Evolutionary conservation across 2,797 vertebrate species (phyloP).

Genomic region (Coreius guichenoti): DNA sequence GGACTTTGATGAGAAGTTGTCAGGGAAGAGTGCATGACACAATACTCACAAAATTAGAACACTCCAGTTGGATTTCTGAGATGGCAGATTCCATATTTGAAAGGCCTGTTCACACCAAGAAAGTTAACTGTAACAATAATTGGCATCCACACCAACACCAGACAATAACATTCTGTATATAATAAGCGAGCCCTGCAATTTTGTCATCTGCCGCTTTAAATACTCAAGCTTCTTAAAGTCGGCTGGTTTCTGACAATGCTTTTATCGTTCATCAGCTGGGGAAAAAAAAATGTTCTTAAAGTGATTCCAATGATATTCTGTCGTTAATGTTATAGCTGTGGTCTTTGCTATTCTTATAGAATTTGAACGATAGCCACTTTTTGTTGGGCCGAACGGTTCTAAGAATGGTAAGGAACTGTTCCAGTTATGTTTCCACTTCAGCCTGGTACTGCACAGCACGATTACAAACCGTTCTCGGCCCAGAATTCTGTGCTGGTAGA

Average conservation of each 20-base stretch:
- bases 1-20: constrained; percentile 81
- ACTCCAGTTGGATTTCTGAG: constrained; percentile 56
- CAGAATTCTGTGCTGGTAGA: too few relatives aligned
- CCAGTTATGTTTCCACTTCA: too few relatives aligned
- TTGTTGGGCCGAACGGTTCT: too few relatives aligned
- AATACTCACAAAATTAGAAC: constrained; percentile 64
- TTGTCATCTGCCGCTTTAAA: background rate
- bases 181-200: too few relatives aligned
- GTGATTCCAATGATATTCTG: background rate
- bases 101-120: constrained; percentile 23
- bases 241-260: background rate
- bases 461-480: too few relatives aligned
- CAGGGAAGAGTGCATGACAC: constrained; percentile 75
- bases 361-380: background rate
- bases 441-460: too few relatives aligned
- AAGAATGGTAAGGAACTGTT: too few relatives aligned
- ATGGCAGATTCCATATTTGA: constrained; percentile 53
- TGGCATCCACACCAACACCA: background rate
- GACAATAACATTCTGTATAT: background rate
- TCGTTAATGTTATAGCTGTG: background rate
- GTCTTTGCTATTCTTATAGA: background rate
- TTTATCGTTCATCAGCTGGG: background rate
- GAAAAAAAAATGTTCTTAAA: background rate
- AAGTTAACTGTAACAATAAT: constrained; percentile 6
- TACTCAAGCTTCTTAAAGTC: background rate